Conservation (phyloP, 2,888 invertebrate genomes). For the Aethes cnicana region DNA sequence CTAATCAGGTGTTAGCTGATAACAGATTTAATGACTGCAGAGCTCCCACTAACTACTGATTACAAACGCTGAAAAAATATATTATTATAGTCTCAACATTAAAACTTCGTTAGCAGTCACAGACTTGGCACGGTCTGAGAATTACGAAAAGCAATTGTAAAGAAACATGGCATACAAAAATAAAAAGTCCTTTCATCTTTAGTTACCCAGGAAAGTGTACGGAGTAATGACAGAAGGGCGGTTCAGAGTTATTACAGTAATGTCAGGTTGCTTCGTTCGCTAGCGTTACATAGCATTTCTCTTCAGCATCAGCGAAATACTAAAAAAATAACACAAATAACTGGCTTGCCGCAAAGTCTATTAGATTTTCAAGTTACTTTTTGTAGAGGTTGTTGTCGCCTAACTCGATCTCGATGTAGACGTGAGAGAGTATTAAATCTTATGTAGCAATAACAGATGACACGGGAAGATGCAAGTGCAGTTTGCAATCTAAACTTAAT, state of each 20-base stretch:
- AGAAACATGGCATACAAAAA: constrained; percentile 55
- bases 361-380: constrained; percentile 79
- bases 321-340: constrained; percentile 76
- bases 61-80: constrained; percentile 36
- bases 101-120: constrained; percentile 42
- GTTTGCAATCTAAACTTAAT: constrained; percentile 54
- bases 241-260: constrained; percentile 76
- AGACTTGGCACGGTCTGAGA: constrained; percentile 34
- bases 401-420: constrained; percentile 75
- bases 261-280: constrained; percentile 74
- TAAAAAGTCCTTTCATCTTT: constrained; percentile 58
- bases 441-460: constrained; percentile 65
- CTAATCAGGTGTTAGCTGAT: constrained; percentile 31
- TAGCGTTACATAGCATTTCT: constrained; percentile 75
- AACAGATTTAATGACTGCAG: constrained; percentile 36
- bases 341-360: constrained; percentile 78
- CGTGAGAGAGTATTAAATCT: constrained; percentile 76
- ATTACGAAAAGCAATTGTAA: constrained; percentile 54
- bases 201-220: constrained; percentile 71
- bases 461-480: constrained; percentile 51
- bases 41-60: constrained; percentile 39
- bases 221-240: constrained; percentile 77
- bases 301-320: constrained; percentile 59
- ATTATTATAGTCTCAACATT: constrained; percentile 36
- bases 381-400: constrained; percentile 74